phyloP scores from a whole-genome alignment of 2,113 vertebrate species.

The Epinephelus lanceolatus region DNA sequence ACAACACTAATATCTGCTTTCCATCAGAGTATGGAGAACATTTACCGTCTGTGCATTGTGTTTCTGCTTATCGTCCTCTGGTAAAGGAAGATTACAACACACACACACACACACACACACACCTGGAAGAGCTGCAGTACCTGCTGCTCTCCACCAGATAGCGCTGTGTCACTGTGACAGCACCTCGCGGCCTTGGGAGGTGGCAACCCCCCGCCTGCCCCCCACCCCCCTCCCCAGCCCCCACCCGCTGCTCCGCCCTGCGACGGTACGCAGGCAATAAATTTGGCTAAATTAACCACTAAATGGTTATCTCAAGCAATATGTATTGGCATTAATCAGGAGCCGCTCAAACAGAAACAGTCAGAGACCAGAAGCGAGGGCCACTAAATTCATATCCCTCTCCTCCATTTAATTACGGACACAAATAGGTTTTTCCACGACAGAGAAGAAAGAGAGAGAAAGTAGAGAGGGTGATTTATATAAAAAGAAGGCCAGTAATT shows the following conservation, averaged over 20 bases:
- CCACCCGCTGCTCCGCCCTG: slow-evolving; percentile 21
- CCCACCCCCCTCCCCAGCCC: not conserved
- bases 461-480: slow-evolving; percentile 80
- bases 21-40: too few relatives aligned
- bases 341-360: slow-evolving; percentile 95
- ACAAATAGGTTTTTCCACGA: slow-evolving; percentile 91
- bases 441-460: slow-evolving; percentile 55
- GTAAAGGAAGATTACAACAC: not conserved
- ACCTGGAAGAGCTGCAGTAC: slow-evolving; percentile 31
- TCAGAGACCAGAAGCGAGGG: slow-evolving; percentile 88
- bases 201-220: not conserved
- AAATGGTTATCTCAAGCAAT: slow-evolving; percentile 99
- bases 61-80: not conserved
- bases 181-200: slow-evolving; percentile 59
- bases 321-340: slow-evolving; percentile 99
- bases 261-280: slow-evolving; percentile 93
- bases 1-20: too few relatives aligned
- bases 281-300: slow-evolving; percentile 99
- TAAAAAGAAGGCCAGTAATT: slow-evolving; percentile 87
- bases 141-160: slow-evolving; percentile 84
- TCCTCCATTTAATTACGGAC: slow-evolving; percentile 92
- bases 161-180: slow-evolving; percentile 86
- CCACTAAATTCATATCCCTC: slow-evolving; percentile 94
- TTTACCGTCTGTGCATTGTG: not conserved
- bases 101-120: not conserved